Percentiles rank a stretch among this genome's conserved stretches.
Conservation (phyloP, 37 sponge, comb jelly and placozoan species). For the Ianthella basta region DNA sequence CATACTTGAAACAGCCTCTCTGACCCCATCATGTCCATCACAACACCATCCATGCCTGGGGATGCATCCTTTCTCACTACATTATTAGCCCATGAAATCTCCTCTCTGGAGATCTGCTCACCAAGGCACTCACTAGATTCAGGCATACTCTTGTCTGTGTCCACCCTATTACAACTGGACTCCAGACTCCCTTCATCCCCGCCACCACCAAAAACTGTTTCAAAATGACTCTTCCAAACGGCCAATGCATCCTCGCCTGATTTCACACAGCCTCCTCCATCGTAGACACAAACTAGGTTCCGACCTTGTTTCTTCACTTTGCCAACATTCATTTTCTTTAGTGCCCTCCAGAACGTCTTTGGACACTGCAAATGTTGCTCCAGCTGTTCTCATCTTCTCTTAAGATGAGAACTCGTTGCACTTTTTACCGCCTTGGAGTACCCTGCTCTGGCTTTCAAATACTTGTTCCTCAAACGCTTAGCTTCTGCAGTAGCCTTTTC, state of each 20-base stretch:
- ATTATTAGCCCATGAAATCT: neutral
- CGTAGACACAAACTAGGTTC: neutral
- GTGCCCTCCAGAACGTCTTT: slow-evolving; percentile 15
- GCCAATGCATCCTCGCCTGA: neutral
- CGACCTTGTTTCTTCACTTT: neutral
- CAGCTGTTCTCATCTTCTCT: neutral
- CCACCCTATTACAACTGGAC: neutral
- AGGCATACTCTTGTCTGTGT: neutral
- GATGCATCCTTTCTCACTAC: slow-evolving; percentile 21
- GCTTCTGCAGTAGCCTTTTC: neutral
- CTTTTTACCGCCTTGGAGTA: slow-evolving; percentile 8
- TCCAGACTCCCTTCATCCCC: neutral
- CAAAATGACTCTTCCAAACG: neutral
- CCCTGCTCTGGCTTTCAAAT: slow-evolving; percentile 2
- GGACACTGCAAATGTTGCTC: neutral
- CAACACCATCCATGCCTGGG: slow-evolving; percentile 4
- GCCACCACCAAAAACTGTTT: neutral
- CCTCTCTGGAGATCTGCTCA: neutral
- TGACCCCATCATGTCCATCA: slow-evolving; percentile 2
- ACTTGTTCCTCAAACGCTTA: neutral
- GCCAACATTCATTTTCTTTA: neutral
- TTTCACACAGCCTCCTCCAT: neutral
- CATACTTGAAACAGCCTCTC: slow-evolving; percentile 4
- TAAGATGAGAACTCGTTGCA: neutral
- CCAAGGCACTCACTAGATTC: neutral